phyloP scores from a whole-genome alignment of 1,140 invertebrate species.

The Teleogryllus occipitalis region DNA sequence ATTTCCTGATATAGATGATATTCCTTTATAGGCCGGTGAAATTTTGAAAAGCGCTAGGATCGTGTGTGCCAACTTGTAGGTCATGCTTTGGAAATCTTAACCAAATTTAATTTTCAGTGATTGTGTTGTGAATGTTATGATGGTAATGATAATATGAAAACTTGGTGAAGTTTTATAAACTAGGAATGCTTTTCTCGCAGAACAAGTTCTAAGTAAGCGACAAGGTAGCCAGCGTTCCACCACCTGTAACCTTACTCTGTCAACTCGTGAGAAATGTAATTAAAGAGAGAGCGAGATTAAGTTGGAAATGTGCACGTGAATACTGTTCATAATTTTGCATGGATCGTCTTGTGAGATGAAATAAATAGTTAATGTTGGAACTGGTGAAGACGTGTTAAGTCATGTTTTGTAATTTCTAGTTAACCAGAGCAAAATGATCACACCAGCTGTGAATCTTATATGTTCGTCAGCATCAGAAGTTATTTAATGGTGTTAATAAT shows the following conservation, averaged over 20 bases:
- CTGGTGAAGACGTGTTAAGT: too few relatives aligned
- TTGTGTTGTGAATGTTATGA: background rate
- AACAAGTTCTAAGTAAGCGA: background rate
- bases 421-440: too few relatives aligned
- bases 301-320: too few relatives aligned
- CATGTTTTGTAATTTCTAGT: too few relatives aligned
- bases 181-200: background rate
- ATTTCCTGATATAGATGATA: background rate
- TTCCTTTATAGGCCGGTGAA: conserved; percentile 7
- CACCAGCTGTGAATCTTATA: too few relatives aligned
- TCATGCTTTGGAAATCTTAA: conserved; percentile 10
- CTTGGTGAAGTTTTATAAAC: too few relatives aligned
- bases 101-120: background rate
- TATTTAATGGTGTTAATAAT: too few relatives aligned
- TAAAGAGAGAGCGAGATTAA: too few relatives aligned
- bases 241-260: background rate
- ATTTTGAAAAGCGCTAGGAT: conserved; percentile 7
- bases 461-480: too few relatives aligned
- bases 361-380: too few relatives aligned
- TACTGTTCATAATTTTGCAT: too few relatives aligned
- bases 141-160: background rate
- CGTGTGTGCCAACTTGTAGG: background rate
- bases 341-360: too few relatives aligned
- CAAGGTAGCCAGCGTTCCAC: background rate
- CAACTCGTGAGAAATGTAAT: background rate